phyloP scores from a whole-genome alignment of 2,797 vertebrate species.

The Lutjanus campechanus region DNA sequence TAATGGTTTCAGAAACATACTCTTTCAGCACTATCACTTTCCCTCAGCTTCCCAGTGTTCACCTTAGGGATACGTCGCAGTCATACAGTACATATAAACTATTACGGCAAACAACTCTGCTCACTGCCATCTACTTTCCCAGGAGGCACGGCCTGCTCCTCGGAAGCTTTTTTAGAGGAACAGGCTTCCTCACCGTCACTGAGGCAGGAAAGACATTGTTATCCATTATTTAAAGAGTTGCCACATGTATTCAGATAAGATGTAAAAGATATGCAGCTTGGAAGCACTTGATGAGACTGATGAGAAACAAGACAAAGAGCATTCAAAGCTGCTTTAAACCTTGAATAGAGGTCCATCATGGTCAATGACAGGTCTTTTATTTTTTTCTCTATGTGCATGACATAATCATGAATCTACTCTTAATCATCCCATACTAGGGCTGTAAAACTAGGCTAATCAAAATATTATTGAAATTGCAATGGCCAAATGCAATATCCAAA shows the following conservation, averaged over 20 bases:
- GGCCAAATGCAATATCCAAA: too few relatives aligned
- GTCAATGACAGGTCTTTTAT: not conserved
- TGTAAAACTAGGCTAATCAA: too few relatives aligned
- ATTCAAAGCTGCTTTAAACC: not conserved
- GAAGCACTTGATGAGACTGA: conserved; percentile 35
- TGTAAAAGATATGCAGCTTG: conserved; percentile 49
- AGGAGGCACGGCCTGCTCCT: conserved; percentile 30
- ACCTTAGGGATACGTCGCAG: conserved; percentile 29
- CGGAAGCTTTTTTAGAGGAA: conserved; percentile 45
- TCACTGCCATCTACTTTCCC: conserved; percentile 50
- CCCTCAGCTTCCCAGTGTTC: conserved; percentile 20
- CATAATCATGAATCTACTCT: too few relatives aligned
- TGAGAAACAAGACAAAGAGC: not conserved
- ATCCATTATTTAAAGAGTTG: conserved; percentile 66
- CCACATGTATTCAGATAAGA: conserved; percentile 54
- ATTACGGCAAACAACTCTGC: conserved; percentile 32
- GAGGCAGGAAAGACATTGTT: conserved; percentile 43
- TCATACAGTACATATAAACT: conserved; percentile 26
- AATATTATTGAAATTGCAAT: too few relatives aligned
- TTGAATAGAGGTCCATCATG: not conserved
- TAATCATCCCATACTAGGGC: too few relatives aligned
- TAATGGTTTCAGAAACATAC: conserved; percentile 61
- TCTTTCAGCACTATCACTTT: conserved; percentile 44
- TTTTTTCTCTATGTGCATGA: not conserved
- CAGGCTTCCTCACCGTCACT: conserved; percentile 38